Base-by-base conservation (phyloP, 1,140 invertebrate genomes). In the Meteorus sp. region DNA sequence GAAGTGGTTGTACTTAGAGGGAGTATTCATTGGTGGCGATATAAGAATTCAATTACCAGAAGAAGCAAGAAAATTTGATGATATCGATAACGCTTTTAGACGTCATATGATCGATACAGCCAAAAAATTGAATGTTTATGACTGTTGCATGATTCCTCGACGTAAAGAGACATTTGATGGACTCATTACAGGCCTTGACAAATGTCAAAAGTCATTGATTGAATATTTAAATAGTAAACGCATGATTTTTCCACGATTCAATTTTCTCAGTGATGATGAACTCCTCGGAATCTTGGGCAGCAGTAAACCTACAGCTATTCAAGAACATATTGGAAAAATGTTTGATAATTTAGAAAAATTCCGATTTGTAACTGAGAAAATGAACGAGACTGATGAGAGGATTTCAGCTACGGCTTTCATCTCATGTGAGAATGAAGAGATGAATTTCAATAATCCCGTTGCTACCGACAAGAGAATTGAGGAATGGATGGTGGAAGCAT, bases 291-390 rank as follows among this genome's bases (percentile, higher is more conserved):
- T 96, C 65, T 82, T 96, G n/a, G 93, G 93, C 22, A 93, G 88
- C 67, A 91, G 86, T 65, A 86, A 92, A 58, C 85, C 88, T 15
- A 81, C 80, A 47, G 88, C 87, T 70, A 90, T 95, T 11, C 93
- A 96, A 77, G 90, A 94, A 69, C 91, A 96, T 69, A 92, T 95
- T 83, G 91, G 94, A 43, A 96, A 97, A 85, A 95, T 96, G 91
- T 96, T 92, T 78, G 92, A 95, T 73, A 95, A 95, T 73, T 87
- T 96, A 9, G 85, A 88, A 65, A 86, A 86, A 43, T 79, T 95
- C 53, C 82, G 84, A 50, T 80, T 94, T 56, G 78, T 77, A 25
- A 77, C 83, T 23, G 23, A 13, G 11, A 6, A 50, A 19, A 19
- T 31, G 7, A 20, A 43, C 15, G 86, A 89, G 65, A 83, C 79